These are phyloP conservation scores for Amazona finschi DNA, from an alignment of 2,797 vertebrate genomes.

Conservation along the genomic window DNA sequence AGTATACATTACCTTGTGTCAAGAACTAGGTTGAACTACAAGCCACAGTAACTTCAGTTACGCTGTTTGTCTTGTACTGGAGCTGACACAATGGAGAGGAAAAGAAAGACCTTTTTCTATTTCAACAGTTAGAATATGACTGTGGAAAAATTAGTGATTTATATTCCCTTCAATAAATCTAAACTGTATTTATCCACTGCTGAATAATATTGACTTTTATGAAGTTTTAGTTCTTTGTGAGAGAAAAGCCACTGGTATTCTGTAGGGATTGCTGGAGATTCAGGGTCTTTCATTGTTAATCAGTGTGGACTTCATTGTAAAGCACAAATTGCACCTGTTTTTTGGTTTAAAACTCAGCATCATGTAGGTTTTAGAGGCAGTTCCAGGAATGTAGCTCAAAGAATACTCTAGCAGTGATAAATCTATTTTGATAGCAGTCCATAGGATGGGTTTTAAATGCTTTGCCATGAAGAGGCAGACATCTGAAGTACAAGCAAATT, in stretches of 20 bases:
- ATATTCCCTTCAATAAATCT: neutral
- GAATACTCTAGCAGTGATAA: neutral
- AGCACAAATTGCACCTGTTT: neutral
- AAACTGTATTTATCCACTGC: neutral
- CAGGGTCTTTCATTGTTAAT: neutral
- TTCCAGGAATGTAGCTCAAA: neutral
- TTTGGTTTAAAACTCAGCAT: neutral
- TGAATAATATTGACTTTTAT: neutral
- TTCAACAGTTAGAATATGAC: neutral
- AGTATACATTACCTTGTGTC: neutral
- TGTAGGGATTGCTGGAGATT: neutral
- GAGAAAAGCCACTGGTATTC: neutral
- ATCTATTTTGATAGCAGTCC: neutral
- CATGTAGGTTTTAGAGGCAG: neutral
- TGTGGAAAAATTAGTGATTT: neutral
- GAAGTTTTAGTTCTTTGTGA: neutral
- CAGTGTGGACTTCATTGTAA: neutral
- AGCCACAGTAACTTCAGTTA: neutral
- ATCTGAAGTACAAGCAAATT: neutral
- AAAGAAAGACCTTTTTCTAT: neutral
- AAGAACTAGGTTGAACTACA: neutral
- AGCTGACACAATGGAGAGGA: neutral
- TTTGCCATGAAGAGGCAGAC: neutral
- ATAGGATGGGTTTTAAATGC: neutral
- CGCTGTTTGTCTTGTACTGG: neutral